Conservation (phyloP, 2,888 invertebrate species). For the Resseliella maxima region DNA sequence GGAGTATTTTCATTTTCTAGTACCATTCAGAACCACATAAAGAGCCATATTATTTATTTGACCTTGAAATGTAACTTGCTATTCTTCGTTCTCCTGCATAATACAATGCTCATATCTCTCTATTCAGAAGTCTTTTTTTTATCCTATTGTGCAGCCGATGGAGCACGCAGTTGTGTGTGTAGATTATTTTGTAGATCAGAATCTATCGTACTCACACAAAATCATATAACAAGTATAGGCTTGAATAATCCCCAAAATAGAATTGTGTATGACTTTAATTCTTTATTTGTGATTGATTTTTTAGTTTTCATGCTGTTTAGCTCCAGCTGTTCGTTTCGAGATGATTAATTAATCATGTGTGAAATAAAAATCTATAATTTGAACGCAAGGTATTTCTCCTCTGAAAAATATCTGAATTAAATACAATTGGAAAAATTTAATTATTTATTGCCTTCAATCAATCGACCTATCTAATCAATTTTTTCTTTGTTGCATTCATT, state of each 20-base stretch:
- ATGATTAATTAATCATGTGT: background rate
- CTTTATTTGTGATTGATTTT: background rate
- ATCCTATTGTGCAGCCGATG: background rate
- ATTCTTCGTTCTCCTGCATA: background rate
- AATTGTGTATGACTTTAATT: background rate
- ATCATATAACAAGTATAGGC: background rate
- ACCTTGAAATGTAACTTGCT: constrained; percentile 6
- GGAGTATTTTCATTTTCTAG: background rate
- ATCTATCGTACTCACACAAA: background rate
- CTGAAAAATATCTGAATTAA: background rate
- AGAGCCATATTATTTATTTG: constrained; percentile 47
- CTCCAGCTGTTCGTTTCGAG: background rate
- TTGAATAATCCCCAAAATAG: background rate
- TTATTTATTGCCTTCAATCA: background rate
- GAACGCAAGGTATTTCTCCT: background rate
- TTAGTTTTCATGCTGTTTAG: background rate
- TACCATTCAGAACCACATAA: background rate
- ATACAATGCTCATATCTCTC: constrained; percentile 3
- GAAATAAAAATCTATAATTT: background rate
- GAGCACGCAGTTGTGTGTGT: background rate
- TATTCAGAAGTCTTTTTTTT: background rate
- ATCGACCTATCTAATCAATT: background rate
- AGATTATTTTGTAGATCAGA: background rate
- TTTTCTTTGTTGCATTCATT: background rate
- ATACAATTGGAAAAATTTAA: background rate